Evolutionary conservation across 2,113 vertebrate species (phyloP), one percentile per base, ranked within the genome.

Genomic region (Ranitomeya imitator): DNA sequence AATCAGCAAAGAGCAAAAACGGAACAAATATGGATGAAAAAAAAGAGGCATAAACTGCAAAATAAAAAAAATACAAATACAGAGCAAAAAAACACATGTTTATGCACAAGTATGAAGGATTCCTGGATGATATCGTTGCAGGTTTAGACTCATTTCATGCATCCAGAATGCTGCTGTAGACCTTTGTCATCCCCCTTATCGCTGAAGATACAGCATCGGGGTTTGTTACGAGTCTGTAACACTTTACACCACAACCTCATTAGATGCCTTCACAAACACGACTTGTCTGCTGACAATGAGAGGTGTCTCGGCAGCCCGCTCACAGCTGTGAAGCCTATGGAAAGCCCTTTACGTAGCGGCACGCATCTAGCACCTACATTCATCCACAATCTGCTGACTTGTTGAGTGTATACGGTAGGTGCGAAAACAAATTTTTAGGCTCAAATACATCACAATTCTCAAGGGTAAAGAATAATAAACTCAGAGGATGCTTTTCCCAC

Each of bases 361-460:
- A 14, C 9, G 55, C 63, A 84, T 26, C n/a, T 84, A 12, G 63
- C 82, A 84, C 63, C 60, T 52, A 51, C 82, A 54, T 71, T 23
- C 82, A 26, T 71, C 63, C 82, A 12, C 82, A 84, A 84, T 84
- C 82, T 84, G 82, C 71, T 84, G 45, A 84, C 63, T 69, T 71
- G 82, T 67, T 84, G 45, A 71, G 65, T 84, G 37, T 55, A 84
- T 71, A 84, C 54, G 37, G 63, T 69, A 55, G n/a, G 63, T 55
- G 82, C 65, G 65, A 84, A 71, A 69, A 71, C 71, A n/a, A 51
- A 63, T 54, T 55, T 45, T 55, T 23, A 71, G 63, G 16, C 63
- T 69, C 51, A 19, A 76, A 21, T 18, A 37, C 15, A 51, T 45
- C 71, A 74, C 71, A 74, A 37, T 73, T 73, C 69, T 37, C 14